These are phyloP conservation scores for Ophion ellenae DNA, from an alignment of 2,888 invertebrate species.

Conservation along the genomic window DNA sequence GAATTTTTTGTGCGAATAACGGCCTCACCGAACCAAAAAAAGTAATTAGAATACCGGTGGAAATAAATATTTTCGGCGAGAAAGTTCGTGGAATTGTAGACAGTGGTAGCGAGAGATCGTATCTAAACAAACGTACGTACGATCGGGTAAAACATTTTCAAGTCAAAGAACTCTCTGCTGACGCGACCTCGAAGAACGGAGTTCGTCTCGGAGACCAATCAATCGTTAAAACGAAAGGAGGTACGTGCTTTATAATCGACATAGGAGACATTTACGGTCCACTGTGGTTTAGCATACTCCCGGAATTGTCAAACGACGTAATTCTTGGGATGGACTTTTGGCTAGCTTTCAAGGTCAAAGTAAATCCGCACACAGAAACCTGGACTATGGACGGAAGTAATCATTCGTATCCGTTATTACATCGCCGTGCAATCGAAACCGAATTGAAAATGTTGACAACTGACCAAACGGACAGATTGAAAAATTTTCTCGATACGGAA, in stretches of 20 bases:
- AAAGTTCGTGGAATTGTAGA: conserved; percentile 44
- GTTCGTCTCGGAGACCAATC: conserved; percentile 48
- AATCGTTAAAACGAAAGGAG: conserved; percentile 36
- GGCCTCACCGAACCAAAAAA: conserved; percentile 35
- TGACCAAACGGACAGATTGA: conserved; percentile 31
- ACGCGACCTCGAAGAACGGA: conserved; percentile 26
- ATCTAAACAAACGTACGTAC: conserved; percentile 28
- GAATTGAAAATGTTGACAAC: conserved; percentile 43
- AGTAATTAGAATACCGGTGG: conserved; percentile 37
- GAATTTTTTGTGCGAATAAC: conserved; percentile 30
- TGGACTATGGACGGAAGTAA: conserved; percentile 43
- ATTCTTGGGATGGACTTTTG: conserved; percentile 42
- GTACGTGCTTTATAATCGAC: conserved; percentile 39
- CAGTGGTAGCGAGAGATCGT: conserved; percentile 36
- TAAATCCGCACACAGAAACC: not conserved
- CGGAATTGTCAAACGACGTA: conserved; percentile 14
- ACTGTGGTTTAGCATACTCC: conserved; percentile 52
- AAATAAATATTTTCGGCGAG: conserved; percentile 50
- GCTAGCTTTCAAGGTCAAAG: conserved; percentile 28
- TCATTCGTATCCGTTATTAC: conserved; percentile 42
- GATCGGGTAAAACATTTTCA: conserved; percentile 40
- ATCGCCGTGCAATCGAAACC: not conserved
- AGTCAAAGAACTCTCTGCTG: conserved; percentile 17
- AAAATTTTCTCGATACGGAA: conserved; percentile 50
- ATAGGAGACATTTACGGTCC: conserved; percentile 30